phyloP scores from a whole-genome alignment of 2,113 vertebrate species.

The Poeciliopsis turrubarensis region DNA sequence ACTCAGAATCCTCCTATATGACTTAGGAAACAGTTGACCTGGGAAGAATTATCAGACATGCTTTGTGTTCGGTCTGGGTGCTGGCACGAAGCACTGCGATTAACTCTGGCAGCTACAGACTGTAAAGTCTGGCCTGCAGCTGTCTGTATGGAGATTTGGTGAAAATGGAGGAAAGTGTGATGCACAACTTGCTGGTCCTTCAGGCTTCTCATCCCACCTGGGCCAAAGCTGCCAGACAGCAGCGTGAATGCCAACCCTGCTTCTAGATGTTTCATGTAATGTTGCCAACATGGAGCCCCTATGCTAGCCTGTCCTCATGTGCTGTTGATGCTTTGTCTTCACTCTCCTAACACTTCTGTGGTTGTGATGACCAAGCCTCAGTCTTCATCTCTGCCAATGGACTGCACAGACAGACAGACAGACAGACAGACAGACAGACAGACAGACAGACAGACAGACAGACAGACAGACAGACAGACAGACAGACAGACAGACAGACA shows the following conservation, averaged over 20 bases:
- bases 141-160: conserved; percentile 27
- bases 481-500: too few species aligned
- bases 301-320: background rate
- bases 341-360: background rate
- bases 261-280: conserved; percentile 47
- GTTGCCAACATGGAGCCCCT: conserved; percentile 14
- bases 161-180: conserved; percentile 51
- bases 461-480: too few species aligned
- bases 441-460: too few species aligned
- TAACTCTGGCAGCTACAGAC: background rate
- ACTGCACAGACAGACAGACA: too few species aligned
- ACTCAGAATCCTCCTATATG: too few species aligned
- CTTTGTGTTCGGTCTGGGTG: too few species aligned
- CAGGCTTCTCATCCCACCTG: conserved; percentile 38
- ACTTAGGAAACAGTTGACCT: too few species aligned
- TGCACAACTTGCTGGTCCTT: conserved; percentile 26
- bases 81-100: too few species aligned
- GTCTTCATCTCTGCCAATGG: too few species aligned
- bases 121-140: conserved; percentile 6
- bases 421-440: too few species aligned
- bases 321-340: background rate
- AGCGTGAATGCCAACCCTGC: conserved; percentile 31
- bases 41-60: too few species aligned
- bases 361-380: too few species aligned
- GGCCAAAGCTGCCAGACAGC: conserved; percentile 45